These are phyloP conservation scores for Salticus scenicus DNA, from an alignment of 2,888 invertebrate genomes.

Conservation along the genomic window DNA sequence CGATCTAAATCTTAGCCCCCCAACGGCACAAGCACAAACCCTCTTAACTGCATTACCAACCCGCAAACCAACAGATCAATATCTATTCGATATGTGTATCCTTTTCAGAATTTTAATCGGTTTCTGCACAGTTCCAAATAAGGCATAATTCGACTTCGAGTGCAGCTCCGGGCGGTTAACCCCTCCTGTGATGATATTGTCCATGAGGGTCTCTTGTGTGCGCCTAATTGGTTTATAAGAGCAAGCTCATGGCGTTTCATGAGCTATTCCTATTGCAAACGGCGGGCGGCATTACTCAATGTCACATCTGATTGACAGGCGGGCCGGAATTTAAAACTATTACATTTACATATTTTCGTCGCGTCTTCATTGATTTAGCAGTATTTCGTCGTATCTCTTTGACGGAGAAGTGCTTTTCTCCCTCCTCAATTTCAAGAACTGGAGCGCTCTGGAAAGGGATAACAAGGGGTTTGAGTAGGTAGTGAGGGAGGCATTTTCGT, in stretches of 20 bases:
- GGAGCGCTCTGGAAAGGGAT: background rate
- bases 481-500: background rate
- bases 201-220: slow-evolving; percentile 31
- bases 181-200: slow-evolving; percentile 50
- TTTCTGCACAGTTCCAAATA: background rate
- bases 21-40: background rate
- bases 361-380: slow-evolving; percentile 8
- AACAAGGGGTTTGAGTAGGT: background rate
- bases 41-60: background rate
- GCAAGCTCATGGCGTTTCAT: slow-evolving; percentile 57
- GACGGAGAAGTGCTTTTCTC: background rate
- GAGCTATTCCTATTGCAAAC: slow-evolving; percentile 54
- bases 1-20: background rate
- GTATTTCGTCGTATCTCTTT: slow-evolving; percentile 3
- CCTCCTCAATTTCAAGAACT: background rate
- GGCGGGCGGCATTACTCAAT: slow-evolving; percentile 62
- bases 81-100: background rate
- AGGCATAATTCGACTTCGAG: slow-evolving; percentile 10
- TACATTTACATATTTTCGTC: slow-evolving; percentile 67
- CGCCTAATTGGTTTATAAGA: slow-evolving; percentile 66
- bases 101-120: background rate
- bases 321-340: slow-evolving; percentile 67
- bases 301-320: slow-evolving; percentile 62
- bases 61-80: background rate
- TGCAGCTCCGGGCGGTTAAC: slow-evolving; percentile 39